These are phyloP conservation scores for Muscicapa striata DNA, from an alignment of 2,797 vertebrate genomes.

Conservation along the genomic window DNA sequence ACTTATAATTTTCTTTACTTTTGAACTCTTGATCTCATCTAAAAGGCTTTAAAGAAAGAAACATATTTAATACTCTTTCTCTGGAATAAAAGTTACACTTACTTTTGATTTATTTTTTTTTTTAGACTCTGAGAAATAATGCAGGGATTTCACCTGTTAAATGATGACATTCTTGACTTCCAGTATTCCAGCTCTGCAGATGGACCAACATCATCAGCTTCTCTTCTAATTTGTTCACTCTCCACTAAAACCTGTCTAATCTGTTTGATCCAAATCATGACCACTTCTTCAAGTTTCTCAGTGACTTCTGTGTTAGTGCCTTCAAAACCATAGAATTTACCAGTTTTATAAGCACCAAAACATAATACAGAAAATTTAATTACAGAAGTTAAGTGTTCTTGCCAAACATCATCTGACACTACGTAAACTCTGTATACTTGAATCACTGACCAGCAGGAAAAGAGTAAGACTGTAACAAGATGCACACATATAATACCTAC, in stretches of 20 bases:
- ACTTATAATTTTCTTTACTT: conserved; percentile 83
- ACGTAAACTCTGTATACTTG: not conserved
- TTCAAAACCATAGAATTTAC: conserved; percentile 45
- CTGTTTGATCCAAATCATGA: conserved; percentile 80
- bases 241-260: conserved; percentile 82
- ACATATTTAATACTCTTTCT: not conserved
- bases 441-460: not conserved
- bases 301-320: conserved; percentile 80
- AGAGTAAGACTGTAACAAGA: not conserved
- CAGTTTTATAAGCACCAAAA: not conserved
- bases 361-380: not conserved
- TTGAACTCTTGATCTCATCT: conserved; percentile 82
- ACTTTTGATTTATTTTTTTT: not conserved
- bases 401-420: not conserved
- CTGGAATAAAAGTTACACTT: not conserved
- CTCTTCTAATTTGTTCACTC: conserved; percentile 85
- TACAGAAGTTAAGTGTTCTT: not conserved
- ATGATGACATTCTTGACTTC: conserved; percentile 83
- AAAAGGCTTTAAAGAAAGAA: conserved; percentile 77
- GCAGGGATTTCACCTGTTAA: conserved; percentile 77
- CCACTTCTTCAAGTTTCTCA: conserved; percentile 77
- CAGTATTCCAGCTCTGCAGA: conserved; percentile 84
- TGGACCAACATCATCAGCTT: conserved; percentile 82
- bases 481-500: not conserved
- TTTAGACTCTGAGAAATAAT: not conserved